A percentile compares a stretch with the other conserved stretches of the same genome.
Evolutionary conservation across 2,797 vertebrate species (phyloP).

Genomic region (Gobionotothen gibberifrons): DNA sequence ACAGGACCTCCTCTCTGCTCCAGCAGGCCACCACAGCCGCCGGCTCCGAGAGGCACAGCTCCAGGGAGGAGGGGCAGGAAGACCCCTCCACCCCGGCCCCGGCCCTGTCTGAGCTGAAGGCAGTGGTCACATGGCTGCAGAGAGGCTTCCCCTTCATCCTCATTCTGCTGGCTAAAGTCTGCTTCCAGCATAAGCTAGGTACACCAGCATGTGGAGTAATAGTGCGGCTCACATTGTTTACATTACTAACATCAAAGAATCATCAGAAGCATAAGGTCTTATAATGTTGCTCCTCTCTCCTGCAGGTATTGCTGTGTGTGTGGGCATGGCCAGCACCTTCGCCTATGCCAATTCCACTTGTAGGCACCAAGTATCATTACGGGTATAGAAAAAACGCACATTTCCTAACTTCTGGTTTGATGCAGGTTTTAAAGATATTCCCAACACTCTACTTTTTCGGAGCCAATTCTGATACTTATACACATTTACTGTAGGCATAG

Average conservation of each 20-base stretch:
- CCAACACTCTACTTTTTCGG: background rate
- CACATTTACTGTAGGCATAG: background rate
- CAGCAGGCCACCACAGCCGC: constrained; percentile 86
- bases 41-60: constrained; percentile 86
- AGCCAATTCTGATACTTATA: background rate
- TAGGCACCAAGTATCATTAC: constrained; percentile 94
- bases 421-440: background rate
- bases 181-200: constrained; percentile 98
- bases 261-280: background rate
- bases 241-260: too few relatives aligned
- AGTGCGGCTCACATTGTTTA: background rate
- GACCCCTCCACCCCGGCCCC: constrained; percentile 93
- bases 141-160: constrained; percentile 97
- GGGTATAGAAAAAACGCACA: constrained; percentile 78
- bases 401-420: background rate
- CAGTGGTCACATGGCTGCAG: constrained; percentile 94
- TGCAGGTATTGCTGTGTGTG: constrained; percentile 94
- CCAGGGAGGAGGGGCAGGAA: constrained; percentile 85
- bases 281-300: constrained; percentile 44
- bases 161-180: constrained; percentile 95
- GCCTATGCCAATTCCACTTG: constrained; percentile 94
- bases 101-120: constrained; percentile 93
- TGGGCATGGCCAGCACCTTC: constrained; percentile 97
- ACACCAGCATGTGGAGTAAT: constrained; percentile 22
- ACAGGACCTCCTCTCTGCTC: constrained; percentile 89